Percentiles rank a stretch among this genome's conserved stretches.
phyloP scores from a whole-genome alignment of 1,140 invertebrate genomes.

The Zelostemma sp. region DNA sequence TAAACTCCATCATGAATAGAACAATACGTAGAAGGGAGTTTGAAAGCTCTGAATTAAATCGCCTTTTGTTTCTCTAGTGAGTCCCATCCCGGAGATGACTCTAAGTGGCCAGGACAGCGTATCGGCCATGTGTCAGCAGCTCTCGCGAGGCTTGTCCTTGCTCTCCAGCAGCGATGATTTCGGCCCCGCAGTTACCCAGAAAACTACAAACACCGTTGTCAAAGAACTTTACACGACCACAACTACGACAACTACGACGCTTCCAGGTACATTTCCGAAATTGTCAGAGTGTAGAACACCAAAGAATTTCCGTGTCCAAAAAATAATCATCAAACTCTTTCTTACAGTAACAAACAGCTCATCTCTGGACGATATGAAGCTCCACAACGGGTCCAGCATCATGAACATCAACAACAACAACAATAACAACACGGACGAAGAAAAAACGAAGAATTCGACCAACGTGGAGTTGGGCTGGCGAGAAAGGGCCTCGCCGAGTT shows the following conservation, averaged over 20 bases:
- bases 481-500: constrained; percentile 50
- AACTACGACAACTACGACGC: constrained; percentile 44
- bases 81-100: constrained; percentile 85
- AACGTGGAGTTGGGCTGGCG: constrained; percentile 53
- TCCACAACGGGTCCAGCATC: constrained; percentile 48
- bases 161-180: constrained; percentile 78
- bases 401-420: constrained; percentile 47
- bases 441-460: constrained; percentile 33
- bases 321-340: too few relatives aligned
- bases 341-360: constrained; percentile 61
- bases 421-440: constrained; percentile 49
- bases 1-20: too few relatives aligned
- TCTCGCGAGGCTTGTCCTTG: constrained; percentile 85
- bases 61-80: constrained; percentile 71
- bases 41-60: too few relatives aligned
- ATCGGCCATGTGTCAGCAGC: constrained; percentile 89
- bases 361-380: constrained; percentile 63
- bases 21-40: too few relatives aligned
- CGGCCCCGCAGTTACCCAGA: constrained; percentile 66
- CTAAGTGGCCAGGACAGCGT: constrained; percentile 81
- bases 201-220: constrained; percentile 52
- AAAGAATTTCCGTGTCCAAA: too few relatives aligned
- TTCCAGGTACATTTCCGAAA: constrained; percentile 57
- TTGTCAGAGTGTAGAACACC: too few relatives aligned
- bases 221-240: constrained; percentile 56